Percentiles rank a stretch among this genome's conserved stretches.
Evolutionary conservation across 2,888 invertebrate species (phyloP).

Genomic region (Herminia tarsipennalis): DNA sequence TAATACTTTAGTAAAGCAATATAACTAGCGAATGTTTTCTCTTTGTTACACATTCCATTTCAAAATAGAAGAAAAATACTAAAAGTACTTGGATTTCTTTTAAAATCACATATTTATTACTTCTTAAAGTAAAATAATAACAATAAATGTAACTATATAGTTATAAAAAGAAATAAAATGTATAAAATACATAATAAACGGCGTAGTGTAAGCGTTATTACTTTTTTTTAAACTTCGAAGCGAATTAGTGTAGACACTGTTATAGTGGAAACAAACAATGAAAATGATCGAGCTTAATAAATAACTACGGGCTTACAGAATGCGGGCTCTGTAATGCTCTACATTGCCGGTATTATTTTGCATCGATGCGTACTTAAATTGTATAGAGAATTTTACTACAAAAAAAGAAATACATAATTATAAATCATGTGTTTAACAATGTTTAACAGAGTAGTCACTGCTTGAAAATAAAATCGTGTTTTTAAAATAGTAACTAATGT

Average conservation of each 20-base stretch:
- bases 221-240: constrained; percentile 18
- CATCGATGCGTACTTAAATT: constrained; percentile 4
- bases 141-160: not conserved
- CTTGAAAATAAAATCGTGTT: no score
- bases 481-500: no score
- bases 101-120: no score
- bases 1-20: no score
- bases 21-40: no score
- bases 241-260: constrained; percentile 31
- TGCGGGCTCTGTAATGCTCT: not conserved
- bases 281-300: constrained; percentile 43
- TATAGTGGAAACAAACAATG: constrained; percentile 36
- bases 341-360: not conserved
- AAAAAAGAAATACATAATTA: no score
- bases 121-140: not conserved
- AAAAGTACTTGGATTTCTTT: no score
- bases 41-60: no score
- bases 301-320: constrained; percentile 22
- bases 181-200: constrained; percentile 8
- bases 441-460: no score
- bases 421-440: no score
- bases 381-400: no score
- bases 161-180: not conserved
- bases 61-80: no score
- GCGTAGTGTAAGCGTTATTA: constrained; percentile 32